A percentile compares a stretch with the other conserved stretches of the same genome.
These are phyloP conservation scores for Vicugna pacos DNA, from an alignment of 2,113 vertebrate genomes.

Conservation along the genomic window DNA sequence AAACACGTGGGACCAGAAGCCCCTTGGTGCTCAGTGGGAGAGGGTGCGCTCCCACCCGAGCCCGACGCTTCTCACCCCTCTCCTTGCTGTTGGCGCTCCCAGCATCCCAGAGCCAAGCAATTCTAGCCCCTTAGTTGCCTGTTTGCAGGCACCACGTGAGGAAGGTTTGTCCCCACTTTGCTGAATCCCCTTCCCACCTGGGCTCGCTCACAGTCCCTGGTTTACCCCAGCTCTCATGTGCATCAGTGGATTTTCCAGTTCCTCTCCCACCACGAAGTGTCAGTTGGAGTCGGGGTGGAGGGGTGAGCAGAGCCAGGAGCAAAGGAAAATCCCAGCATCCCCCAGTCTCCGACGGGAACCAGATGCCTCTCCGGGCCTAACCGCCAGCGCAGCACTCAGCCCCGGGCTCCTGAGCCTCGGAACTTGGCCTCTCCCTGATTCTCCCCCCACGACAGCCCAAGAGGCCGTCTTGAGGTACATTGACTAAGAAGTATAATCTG, in stretches of 20 bases:
- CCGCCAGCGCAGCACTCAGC: not conserved
- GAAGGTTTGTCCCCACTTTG: not conserved
- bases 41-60: not conserved
- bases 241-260: constrained; percentile 78
- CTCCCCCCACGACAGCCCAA: not conserved
- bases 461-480: not conserved
- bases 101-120: not conserved
- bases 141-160: not conserved
- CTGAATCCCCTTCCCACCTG: not conserved
- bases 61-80: not conserved
- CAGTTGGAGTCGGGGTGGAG: constrained; percentile 65
- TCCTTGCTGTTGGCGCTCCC: not conserved
- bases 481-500: not conserved
- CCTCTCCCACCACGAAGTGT: constrained; percentile 76
- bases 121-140: not conserved
- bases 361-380: constrained; percentile 60
- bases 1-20: not conserved
- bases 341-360: constrained; percentile 78
- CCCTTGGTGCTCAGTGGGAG: fast-evolving
- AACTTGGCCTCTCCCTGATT: not conserved
- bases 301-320: constrained; percentile 49
- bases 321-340: constrained; percentile 79
- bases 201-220: fast-evolving
- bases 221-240: not conserved
- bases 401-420: not conserved